Conservation (phyloP, 1,140 invertebrate genomes). For the Harlomillsia oculata region DNA sequence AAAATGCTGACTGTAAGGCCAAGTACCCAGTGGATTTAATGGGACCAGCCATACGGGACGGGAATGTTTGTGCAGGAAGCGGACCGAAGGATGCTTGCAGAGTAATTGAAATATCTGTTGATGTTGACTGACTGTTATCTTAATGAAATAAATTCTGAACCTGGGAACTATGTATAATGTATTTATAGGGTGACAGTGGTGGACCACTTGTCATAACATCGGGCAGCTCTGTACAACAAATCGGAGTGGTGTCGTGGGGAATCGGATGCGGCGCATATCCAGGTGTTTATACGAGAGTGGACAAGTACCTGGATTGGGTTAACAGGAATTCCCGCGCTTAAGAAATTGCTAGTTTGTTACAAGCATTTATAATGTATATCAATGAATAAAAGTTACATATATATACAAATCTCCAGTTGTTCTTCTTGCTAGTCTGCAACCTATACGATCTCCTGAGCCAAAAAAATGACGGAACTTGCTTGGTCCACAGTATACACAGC, state of each 20-base stretch:
- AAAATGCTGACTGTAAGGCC: slow-evolving; percentile 37
- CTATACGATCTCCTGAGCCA: no score
- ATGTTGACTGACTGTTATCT: no score
- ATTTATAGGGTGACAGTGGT: slow-evolving; percentile 74
- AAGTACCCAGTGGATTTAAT: not conserved
- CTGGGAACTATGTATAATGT: not conserved
- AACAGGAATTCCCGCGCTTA: not conserved
- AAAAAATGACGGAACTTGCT: no score
- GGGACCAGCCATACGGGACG: no score
- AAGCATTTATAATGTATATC: no score
- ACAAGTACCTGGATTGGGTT: slow-evolving; percentile 7
- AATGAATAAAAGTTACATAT: no score
- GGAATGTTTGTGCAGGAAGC: no score
- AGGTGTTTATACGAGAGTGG: slow-evolving; percentile 11
- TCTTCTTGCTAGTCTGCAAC: no score
- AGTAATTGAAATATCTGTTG: no score
- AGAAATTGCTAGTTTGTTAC: not conserved
- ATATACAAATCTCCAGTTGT: no score
- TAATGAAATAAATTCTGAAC: not conserved
- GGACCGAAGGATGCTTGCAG: no score
- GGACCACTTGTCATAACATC: slow-evolving; percentile 61
- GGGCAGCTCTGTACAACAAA: slow-evolving; percentile 46
- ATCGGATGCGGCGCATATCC: slow-evolving; percentile 16
- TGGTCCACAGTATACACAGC: no score
- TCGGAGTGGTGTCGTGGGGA: slow-evolving; percentile 28